Conservation (phyloP, 2,888 invertebrate genomes). For the Zygogramma bicolorata region DNA sequence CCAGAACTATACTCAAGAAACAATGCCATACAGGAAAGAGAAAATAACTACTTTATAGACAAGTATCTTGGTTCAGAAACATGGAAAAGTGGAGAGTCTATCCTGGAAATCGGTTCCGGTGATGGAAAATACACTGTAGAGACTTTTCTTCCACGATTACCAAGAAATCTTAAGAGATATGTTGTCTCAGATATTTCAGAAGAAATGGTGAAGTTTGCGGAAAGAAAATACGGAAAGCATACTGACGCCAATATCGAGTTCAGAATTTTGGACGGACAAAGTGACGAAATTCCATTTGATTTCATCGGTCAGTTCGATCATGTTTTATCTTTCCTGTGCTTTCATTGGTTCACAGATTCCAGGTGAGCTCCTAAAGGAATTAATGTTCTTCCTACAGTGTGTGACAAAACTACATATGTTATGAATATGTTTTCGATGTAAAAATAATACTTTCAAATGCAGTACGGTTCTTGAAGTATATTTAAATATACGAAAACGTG, state of each 20-base stretch:
- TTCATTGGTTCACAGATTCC: not conserved
- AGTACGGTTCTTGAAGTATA: too few relatives aligned
- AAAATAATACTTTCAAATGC: too few relatives aligned
- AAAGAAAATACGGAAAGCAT: not conserved
- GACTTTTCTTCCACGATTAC: constrained; percentile 17
- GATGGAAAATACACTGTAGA: constrained; percentile 75
- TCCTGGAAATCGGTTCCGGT: constrained; percentile 81
- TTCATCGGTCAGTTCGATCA: constrained; percentile 7
- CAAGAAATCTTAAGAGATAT: constrained; percentile 17
- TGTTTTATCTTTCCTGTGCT: not conserved
- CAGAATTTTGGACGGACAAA: not conserved
- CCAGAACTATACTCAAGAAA: constrained; percentile 25
- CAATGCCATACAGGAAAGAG: not conserved
- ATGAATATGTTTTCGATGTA: too few relatives aligned
- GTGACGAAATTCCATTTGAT: not conserved
- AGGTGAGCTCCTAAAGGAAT: too few relatives aligned
- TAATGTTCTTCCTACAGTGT: too few relatives aligned
- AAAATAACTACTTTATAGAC: constrained; percentile 63
- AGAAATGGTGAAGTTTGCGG: constrained; percentile 21
- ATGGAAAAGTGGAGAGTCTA: constrained; percentile 65
- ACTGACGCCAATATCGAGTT: not conserved
- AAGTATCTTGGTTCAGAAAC: constrained; percentile 69
- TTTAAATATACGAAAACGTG: too few relatives aligned
- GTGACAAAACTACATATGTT: too few relatives aligned
- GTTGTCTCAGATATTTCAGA: constrained; percentile 23